Conservation (phyloP, 2,888 invertebrate genomes). For the Stenodera caucasica region DNA sequence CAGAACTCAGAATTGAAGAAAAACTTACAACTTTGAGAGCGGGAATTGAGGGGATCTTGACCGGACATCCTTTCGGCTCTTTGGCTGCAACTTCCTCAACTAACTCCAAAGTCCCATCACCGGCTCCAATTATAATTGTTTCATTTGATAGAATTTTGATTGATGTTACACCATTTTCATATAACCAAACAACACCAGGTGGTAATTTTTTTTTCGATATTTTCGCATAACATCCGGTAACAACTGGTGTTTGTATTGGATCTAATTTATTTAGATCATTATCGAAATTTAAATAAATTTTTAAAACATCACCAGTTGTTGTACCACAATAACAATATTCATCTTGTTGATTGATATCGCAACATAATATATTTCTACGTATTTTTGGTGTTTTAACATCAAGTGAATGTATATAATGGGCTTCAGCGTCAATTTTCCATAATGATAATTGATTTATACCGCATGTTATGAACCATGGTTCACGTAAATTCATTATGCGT, state of each 20-base stretch:
- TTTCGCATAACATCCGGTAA: slow-evolving; percentile 66
- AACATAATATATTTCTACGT: slow-evolving; percentile 73
- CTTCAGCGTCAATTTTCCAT: slow-evolving; percentile 73
- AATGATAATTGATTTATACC: slow-evolving; percentile 60
- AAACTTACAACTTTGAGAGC: slow-evolving; percentile 54
- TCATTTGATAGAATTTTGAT: slow-evolving; percentile 65
- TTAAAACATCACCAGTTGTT: slow-evolving; percentile 73
- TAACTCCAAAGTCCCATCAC: slow-evolving; percentile 79
- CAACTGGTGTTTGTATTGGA: slow-evolving; percentile 59
- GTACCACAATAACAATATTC: slow-evolving; percentile 83
- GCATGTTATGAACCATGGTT: slow-evolving; percentile 71
- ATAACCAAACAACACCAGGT: slow-evolving; percentile 62
- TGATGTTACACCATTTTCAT: slow-evolving; percentile 67
- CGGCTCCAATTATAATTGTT: slow-evolving; percentile 76
- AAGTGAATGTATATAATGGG: slow-evolving; percentile 63
- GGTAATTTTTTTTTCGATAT: slow-evolving; percentile 56
- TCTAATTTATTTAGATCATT: slow-evolving; percentile 60
- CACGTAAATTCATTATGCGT: slow-evolving; percentile 61
- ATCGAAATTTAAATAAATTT: slow-evolving; percentile 64
- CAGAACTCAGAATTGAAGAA: no score
- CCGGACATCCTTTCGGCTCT: slow-evolving; percentile 31
- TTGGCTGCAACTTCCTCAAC: slow-evolving; percentile 57
- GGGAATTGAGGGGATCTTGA: slow-evolving; percentile 56
- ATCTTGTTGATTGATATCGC: slow-evolving; percentile 71
- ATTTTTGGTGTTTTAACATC: slow-evolving; percentile 80